Conservation (phyloP, 2,113 vertebrate genomes). For the Chinchilla lanigera region DNA sequence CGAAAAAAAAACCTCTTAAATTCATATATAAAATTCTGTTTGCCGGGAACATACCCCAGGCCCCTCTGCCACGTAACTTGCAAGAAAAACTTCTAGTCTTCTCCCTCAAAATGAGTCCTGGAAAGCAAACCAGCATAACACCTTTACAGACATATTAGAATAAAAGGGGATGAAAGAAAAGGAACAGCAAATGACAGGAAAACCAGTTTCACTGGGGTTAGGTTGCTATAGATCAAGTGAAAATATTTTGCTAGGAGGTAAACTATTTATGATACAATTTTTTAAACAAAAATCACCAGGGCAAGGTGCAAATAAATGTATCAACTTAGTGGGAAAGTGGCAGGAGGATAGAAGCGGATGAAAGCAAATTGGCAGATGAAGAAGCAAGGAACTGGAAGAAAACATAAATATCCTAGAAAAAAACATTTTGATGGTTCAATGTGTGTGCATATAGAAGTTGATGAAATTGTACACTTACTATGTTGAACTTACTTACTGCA, state of each 20-base stretch:
- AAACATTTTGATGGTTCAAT: neutral
- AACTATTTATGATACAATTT: slow-evolving; percentile 1
- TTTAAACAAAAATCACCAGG: neutral
- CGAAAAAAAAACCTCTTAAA: neutral
- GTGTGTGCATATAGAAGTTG: neutral
- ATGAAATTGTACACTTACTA: neutral
- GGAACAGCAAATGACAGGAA: neutral
- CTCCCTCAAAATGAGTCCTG: neutral
- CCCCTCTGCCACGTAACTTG: neutral
- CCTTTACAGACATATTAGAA: neutral
- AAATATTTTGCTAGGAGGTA: neutral
- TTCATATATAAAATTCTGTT: neutral
- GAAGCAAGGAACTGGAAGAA: neutral
- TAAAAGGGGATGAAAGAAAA: neutral
- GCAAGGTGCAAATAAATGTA: neutral
- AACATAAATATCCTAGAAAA: slow-evolving; percentile 10
- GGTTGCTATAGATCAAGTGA: neutral
- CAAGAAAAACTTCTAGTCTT: neutral
- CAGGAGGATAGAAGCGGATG: neutral
- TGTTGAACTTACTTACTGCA: neutral
- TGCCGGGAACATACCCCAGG: neutral
- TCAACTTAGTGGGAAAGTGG: neutral
- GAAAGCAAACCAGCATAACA: neutral
- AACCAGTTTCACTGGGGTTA: neutral
- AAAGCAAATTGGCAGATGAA: slow-evolving; percentile 4